A percentile compares a stretch with the other conserved stretches of the same genome.
phyloP scores from a whole-genome alignment of 2,888 invertebrate species.

The Cerastoderma edule region DNA sequence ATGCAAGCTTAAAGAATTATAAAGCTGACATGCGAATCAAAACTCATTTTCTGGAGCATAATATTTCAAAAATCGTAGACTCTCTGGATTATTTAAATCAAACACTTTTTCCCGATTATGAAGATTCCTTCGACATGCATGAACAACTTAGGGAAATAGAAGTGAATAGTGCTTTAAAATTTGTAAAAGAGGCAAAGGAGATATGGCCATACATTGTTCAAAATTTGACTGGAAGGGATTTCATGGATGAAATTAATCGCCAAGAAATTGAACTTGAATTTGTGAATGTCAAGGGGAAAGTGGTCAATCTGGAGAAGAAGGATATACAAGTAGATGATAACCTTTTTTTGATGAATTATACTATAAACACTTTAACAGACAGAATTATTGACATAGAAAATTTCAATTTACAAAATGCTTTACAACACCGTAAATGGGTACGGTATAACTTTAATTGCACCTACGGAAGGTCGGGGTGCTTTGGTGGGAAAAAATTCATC shows the following conservation, averaged over 20 bases:
- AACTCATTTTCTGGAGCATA: slow-evolving; percentile 45
- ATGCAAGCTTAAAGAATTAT: slow-evolving; percentile 34
- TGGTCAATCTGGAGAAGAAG: slow-evolving; percentile 39
- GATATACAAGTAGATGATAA: slow-evolving; percentile 32
- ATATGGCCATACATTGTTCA: slow-evolving; percentile 35
- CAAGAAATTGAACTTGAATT: slow-evolving; percentile 27
- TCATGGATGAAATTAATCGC: slow-evolving; percentile 24
- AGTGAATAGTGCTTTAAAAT: slow-evolving; percentile 24
- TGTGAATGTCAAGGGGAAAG: slow-evolving; percentile 18
- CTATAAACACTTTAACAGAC: slow-evolving; percentile 18
- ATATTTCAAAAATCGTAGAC: slow-evolving; percentile 46
- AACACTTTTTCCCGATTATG: slow-evolving; percentile 38
- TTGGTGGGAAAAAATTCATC: slow-evolving; percentile 69
- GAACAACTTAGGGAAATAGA: slow-evolving; percentile 24
- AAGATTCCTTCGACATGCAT: slow-evolving; percentile 6
- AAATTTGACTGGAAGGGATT: slow-evolving; percentile 33
- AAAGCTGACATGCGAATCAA: slow-evolving; percentile 37
- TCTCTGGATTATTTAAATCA: slow-evolving; percentile 36
- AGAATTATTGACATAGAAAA: slow-evolving; percentile 22
- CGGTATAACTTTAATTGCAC: slow-evolving; percentile 68
- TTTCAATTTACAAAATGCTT: slow-evolving; percentile 33
- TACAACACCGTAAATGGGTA: slow-evolving; percentile 69
- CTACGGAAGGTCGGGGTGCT: slow-evolving; percentile 63
- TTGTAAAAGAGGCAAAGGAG: slow-evolving; percentile 40
- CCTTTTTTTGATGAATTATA: slow-evolving; percentile 25